Percentiles rank a stretch among this genome's conserved stretches.
These are phyloP conservation scores for Rhizoglyphus robini DNA, from an alignment of 1,140 invertebrate genomes.

Conservation along the genomic window DNA sequence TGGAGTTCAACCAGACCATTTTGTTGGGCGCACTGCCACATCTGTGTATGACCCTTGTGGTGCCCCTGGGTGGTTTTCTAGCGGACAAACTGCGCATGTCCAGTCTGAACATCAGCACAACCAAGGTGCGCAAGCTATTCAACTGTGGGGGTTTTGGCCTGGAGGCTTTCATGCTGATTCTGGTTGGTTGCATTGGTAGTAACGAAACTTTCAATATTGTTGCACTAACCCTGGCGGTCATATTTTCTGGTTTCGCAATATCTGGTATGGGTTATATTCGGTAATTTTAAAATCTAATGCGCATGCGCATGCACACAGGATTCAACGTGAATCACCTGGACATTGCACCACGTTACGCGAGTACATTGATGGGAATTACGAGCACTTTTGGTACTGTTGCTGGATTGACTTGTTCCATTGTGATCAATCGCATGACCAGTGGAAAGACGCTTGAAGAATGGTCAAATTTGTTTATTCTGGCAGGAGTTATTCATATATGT, in stretches of 20 bases:
- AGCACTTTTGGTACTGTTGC: conserved; percentile 96
- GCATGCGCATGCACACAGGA: no score
- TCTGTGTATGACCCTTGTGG: conserved; percentile 92
- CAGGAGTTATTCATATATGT: conserved; percentile 81
- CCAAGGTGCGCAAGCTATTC: conserved; percentile 79
- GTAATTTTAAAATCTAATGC: no score
- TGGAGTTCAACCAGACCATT: conserved; percentile 53
- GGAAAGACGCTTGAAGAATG: conserved; percentile 59
- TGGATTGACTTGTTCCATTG: conserved; percentile 84
- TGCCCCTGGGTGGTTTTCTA: conserved; percentile 85
- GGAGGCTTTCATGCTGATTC: conserved; percentile 90
- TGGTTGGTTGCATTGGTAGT: conserved; percentile 79
- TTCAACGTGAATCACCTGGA: conserved; percentile 99
- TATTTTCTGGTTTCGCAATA: conserved; percentile 97
- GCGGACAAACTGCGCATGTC: conserved; percentile 84
- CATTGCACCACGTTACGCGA: conserved; percentile 94
- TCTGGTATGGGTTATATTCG: no score
- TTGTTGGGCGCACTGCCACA: conserved; percentile 87
- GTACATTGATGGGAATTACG: conserved; percentile 96
- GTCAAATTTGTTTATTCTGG: conserved; percentile 88
- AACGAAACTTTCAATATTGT: conserved; percentile 59
- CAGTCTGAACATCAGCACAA: conserved; percentile 80
- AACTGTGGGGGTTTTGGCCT: conserved; percentile 76
- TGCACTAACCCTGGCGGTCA: conserved; percentile 84
- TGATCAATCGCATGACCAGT: conserved; percentile 73